Base-by-base conservation (phyloP, 2,888 invertebrate genomes). In the Phyto melanocephala region DNA sequence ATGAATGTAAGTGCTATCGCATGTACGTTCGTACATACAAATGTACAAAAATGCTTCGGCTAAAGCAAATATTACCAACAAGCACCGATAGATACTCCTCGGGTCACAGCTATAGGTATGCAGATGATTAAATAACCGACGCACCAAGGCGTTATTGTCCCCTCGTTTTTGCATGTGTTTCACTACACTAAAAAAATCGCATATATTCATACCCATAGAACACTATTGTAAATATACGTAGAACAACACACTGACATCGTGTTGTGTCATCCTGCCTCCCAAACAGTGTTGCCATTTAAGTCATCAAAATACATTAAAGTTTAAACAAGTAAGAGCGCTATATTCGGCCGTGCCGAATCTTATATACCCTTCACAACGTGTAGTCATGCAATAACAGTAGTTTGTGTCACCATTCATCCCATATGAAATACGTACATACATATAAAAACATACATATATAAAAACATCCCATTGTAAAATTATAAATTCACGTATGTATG, bases 51-150 rank as follows among this genome's bases (percentile, higher is more conserved):
- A 17, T 33, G 83, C 81, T 76, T 68, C 84, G 80, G 80, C 81
- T 81, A 85, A 77, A 72, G 75, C 84, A 81, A 77, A 78, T 78
- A 74, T 76, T 76, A 58, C 70, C 75, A 83, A 20, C 71, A 79
- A 78, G 74, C 74, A 77, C 52, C 50, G 80, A 79, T n/a, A n/a
- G n/a, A n/a, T 81, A 88, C 87, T 88, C 87, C 88, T 87, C 86
- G 86, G 89, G 88, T 88, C 85, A 78, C 63, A 79, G 47, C 84
- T 84, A 83, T 81, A 83, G 85, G 83, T 87, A 85, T 85, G 84
- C 84, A 84, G 82, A 86, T 86, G 85, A 87, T 85, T 88, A 84
- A 87, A 86, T 83, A 85, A 84, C 85, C 86, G 74, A 85, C 84
- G 77, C 82, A 79, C 60, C 60, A 62, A 82, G 75, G 79, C 79